These are phyloP conservation scores for Empis livida DNA, from an alignment of 2,888 invertebrate species.

Conservation along the genomic window DNA sequence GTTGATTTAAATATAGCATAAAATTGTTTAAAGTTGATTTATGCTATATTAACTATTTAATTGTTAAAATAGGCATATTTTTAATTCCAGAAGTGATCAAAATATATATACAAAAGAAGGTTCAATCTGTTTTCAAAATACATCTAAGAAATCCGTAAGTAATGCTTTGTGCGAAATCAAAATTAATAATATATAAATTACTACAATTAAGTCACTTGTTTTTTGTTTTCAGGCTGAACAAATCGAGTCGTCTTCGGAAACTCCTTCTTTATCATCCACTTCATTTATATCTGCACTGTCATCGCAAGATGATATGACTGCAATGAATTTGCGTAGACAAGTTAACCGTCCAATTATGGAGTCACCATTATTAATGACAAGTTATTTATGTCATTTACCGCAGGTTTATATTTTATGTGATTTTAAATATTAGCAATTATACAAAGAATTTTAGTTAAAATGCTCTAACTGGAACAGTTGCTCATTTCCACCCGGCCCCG, in stretches of 20 bases:
- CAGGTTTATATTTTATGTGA: conserved; percentile 43
- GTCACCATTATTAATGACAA: conserved; percentile 87
- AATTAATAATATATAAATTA: too few species aligned
- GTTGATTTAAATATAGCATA: too few species aligned
- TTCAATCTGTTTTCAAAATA: too few species aligned
- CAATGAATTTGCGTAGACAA: conserved; percentile 90
- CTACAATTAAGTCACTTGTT: too few species aligned
- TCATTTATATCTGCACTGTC: conserved; percentile 84
- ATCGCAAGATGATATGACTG: conserved; percentile 81
- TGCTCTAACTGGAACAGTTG: conserved; percentile 60
- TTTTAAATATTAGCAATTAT: not conserved
- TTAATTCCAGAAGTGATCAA: too few species aligned
- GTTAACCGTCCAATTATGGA: conserved; percentile 83
- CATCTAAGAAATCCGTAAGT: too few species aligned
- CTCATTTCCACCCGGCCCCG: conserved; percentile 56
- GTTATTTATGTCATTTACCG: conserved; percentile 83
- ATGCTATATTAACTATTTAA: too few species aligned
- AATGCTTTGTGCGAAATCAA: too few species aligned
- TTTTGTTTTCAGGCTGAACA: too few species aligned
- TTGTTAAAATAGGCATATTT: too few species aligned
- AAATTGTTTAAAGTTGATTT: too few species aligned
- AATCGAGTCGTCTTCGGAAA: conserved; percentile 54
- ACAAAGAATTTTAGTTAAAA: conserved; percentile 39
- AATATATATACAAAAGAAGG: too few species aligned
- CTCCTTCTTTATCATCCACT: conserved; percentile 67